phyloP scores from a whole-genome alignment of 2,797 vertebrate species.

The Poecilia gillii region DNA sequence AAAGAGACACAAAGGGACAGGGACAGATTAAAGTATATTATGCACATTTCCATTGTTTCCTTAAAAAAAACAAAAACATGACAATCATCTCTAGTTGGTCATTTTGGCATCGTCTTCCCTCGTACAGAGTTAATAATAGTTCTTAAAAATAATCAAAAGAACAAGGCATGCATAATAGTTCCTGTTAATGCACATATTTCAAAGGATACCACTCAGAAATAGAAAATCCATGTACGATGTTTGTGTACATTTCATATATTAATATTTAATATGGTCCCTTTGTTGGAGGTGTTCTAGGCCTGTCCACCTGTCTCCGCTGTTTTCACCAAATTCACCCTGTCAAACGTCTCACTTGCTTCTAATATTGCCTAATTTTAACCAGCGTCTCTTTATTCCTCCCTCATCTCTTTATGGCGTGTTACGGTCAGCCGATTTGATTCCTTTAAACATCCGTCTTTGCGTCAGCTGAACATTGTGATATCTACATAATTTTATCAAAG shows the following conservation, averaged over 20 bases:
- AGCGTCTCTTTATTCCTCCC: slow-evolving; percentile 31
- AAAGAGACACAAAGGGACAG: slow-evolving; percentile 72
- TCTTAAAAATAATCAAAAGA: slow-evolving; percentile 71
- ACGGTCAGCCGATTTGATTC: slow-evolving; percentile 45
- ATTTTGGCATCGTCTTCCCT: slow-evolving; percentile 76
- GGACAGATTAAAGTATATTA: slow-evolving; percentile 70
- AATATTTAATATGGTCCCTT: slow-evolving; percentile 59
- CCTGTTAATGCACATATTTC: slow-evolving; percentile 77
- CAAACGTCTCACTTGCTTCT: slow-evolving; percentile 45
- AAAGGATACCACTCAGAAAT: slow-evolving; percentile 72
- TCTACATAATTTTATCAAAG: slow-evolving; percentile 45
- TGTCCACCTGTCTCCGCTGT: slow-evolving; percentile 45
- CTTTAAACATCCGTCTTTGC: slow-evolving; percentile 60
- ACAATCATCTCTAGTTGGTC: slow-evolving; percentile 60
- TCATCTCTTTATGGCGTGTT: slow-evolving; percentile 55
- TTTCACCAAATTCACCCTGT: slow-evolving; percentile 49
- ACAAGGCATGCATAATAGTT: slow-evolving; percentile 84
- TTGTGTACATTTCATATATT: slow-evolving; percentile 75
- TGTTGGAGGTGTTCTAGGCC: slow-evolving; percentile 49
- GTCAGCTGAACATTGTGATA: slow-evolving; percentile 47
- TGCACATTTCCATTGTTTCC: slow-evolving; percentile 63
- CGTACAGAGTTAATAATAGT: slow-evolving; percentile 62
- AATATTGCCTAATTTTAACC: slow-evolving; percentile 42
- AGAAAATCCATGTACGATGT: slow-evolving; percentile 78
- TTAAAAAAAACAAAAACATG: slow-evolving; percentile 33